Evolutionary conservation across 2,888 invertebrate genomes (phyloP).

Genomic region (Ophion slaviceki): DNA sequence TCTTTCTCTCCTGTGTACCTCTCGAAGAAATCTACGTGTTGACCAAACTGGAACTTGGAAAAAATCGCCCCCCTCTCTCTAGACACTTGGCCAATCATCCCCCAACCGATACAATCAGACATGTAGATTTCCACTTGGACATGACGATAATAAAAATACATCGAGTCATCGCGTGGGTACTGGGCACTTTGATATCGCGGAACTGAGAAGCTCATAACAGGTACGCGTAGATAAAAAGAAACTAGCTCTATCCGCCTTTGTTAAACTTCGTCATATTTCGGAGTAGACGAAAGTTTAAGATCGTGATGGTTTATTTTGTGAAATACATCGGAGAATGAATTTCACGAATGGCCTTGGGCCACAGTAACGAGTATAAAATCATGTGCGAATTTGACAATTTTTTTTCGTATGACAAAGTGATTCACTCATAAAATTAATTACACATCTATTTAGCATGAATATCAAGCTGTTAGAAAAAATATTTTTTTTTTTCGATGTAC

Average conservation of each 20-base stretch:
- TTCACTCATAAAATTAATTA: too few species aligned
- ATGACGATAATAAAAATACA: constrained; percentile 12
- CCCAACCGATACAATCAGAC: constrained; percentile 26
- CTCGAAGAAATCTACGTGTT: constrained; percentile 13
- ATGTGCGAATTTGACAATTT: too few species aligned
- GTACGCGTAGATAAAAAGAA: too few species aligned
- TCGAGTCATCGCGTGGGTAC: background rate
- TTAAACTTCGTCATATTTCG: too few species aligned
- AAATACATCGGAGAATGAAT: background rate
- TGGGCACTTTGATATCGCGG: background rate
- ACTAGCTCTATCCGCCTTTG: too few species aligned
- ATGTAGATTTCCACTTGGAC: constrained; percentile 16
- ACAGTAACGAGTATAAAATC: too few species aligned
- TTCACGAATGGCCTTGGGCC: too few species aligned
- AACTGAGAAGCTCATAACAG: too few species aligned
- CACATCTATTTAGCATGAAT: too few species aligned
- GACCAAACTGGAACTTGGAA: background rate
- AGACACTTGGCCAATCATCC: background rate
- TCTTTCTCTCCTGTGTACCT: constrained; percentile 17
- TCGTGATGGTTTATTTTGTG: background rate
- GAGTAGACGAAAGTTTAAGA: background rate
- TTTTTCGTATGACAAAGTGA: too few species aligned
- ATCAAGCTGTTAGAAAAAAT: too few species aligned
- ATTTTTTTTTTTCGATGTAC: too few species aligned
- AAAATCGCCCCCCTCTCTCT: background rate